Evolutionary conservation across 2,888 invertebrate species (phyloP), one percentile per base, ranked within the genome.

Genomic region (Microctonus hyperodae): DNA sequence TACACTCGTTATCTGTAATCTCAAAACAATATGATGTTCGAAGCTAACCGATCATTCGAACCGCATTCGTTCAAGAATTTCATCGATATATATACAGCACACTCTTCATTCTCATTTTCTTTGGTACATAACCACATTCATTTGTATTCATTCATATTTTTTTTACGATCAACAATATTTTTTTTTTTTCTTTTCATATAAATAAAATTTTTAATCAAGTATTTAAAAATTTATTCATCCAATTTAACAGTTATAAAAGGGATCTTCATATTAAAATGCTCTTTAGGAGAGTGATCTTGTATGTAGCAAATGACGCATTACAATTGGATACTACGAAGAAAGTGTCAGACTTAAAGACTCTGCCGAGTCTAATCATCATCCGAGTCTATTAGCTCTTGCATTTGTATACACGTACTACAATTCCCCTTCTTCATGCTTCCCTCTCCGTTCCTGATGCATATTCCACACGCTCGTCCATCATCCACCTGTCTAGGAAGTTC

Each of bases 381-480:
- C 33, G n/a, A 62, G 62, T 62, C 62, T 62, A 62, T 62, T 62
- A 62, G 51, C 53, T 53, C 62, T 37, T 37, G 20, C 35, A 53
- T 37, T 65, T 64, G 66, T 64, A 62, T 68, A 60, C n/a, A n/a
- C n/a, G n/a, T 58, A 62, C n/a, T n/a, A n/a, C n/a, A 48, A 57
- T 58, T 16, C 50, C 59, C 22, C 13, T 33, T 48, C 51, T 65
- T 57, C 35, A 48, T 51, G 25, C 11, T 48, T 13, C n/a, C 20
- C 37, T 64, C 53, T 35, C 50, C 10, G 56, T 64, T 63, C 59
- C 51, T 48, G 59, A 65, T 51, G 62, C 71, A 66, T 65, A 67
- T 69, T 72, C 72, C 58, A 53, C 65, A 59, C 35, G 53, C 62
- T 51, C 62, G 53, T 62, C 62, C 62, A 62, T 62, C 62, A 62